Evolutionary conservation across 1,140 invertebrate genomes (phyloP).

Genomic region (Drusus annulatus): DNA sequence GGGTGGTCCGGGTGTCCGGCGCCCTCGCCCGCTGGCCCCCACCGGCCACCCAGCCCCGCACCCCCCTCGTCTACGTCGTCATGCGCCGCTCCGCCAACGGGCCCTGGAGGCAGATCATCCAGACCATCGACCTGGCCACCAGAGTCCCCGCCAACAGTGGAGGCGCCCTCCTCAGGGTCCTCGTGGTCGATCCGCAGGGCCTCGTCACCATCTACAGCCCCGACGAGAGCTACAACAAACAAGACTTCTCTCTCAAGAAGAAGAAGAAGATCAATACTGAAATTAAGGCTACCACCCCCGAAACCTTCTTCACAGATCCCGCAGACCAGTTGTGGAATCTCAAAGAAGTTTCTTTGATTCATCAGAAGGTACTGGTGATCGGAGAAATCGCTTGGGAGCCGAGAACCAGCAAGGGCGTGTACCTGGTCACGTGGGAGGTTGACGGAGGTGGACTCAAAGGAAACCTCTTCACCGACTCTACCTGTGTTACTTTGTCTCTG

Average conservation of each 20-base stretch:
- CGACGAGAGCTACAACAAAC: constrained; percentile 66
- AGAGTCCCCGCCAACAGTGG: constrained; percentile 74
- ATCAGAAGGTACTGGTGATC: constrained; percentile 81
- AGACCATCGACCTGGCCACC: constrained; percentile 74
- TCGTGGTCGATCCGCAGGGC: constrained; percentile 77
- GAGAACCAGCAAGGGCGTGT: constrained; percentile 76
- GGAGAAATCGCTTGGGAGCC: constrained; percentile 84
- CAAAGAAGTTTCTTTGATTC: constrained; percentile 78
- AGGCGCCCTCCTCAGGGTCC: constrained; percentile 75
- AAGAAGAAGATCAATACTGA: constrained; percentile 73
- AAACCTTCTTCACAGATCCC: constrained; percentile 66
- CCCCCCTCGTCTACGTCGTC: constrained; percentile 79
- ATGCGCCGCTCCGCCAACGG: constrained; percentile 75
- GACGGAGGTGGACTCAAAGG: constrained; percentile 87
- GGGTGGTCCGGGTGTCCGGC: constrained; percentile 74
- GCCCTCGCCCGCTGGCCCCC: constrained; percentile 75
- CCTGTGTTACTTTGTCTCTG: constrained; percentile 81
- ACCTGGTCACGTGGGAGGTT: constrained; percentile 88
- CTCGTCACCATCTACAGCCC: constrained; percentile 79
- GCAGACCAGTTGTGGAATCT: constrained; percentile 74
- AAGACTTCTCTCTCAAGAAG: constrained; percentile 63
- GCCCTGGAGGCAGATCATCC: constrained; percentile 78
- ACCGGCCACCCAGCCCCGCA: constrained; percentile 68
- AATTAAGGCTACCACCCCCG: constrained; percentile 74
- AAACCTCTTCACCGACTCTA: constrained; percentile 86